Evolutionary conservation across 2,888 invertebrate species (phyloP), one percentile per base, ranked within the genome.

Genomic region (Meteorus cinctellus): DNA sequence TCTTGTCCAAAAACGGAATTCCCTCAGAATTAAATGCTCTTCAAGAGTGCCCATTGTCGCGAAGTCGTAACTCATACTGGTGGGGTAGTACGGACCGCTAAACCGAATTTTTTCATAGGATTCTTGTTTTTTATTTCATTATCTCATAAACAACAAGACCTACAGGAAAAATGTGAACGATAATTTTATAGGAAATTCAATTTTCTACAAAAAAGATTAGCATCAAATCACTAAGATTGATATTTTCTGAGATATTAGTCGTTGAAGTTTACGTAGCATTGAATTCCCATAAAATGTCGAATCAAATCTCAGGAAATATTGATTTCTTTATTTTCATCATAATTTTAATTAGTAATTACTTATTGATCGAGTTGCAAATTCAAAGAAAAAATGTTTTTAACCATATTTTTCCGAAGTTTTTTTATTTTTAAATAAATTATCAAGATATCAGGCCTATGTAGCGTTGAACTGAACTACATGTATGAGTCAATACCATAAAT

Each of bases 61-160:
- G n/a, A 66, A 66, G 66, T 66, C 36, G 34, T 36, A 66, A 66
- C 66, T 66, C 8, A 66, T n/a, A 66, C 66, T 34, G 8, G 34
- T 16, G 66, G 31, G 66, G 34, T 34, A 14, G 36, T 66, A 66
- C 34, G 66, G 41, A 34, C 24, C 41, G 31, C 66, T 19, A 6
- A 66, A 66, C 34, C 66, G n/a, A 19, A n/a, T 29, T 66, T 66
- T 66, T 34, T 10, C 16, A 14, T 31, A 31, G 1, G 10, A 66
- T 31, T 66, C 16, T 10, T 29, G 10, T 12, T 66, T 66, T 66
- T 8, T 66, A 3, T n/a, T 12, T 0, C 14, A 10, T 29, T 66
- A 66, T 66, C 34, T 66, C 66, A n/a, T 66, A 66, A 29, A 66
- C n/a, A 1, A 19, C 29, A 66, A 66, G 36, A 66, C 31, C 19